Evolutionary conservation across 2,797 vertebrate genomes (phyloP).

Genomic region (Phoeniculus purpureus): DNA sequence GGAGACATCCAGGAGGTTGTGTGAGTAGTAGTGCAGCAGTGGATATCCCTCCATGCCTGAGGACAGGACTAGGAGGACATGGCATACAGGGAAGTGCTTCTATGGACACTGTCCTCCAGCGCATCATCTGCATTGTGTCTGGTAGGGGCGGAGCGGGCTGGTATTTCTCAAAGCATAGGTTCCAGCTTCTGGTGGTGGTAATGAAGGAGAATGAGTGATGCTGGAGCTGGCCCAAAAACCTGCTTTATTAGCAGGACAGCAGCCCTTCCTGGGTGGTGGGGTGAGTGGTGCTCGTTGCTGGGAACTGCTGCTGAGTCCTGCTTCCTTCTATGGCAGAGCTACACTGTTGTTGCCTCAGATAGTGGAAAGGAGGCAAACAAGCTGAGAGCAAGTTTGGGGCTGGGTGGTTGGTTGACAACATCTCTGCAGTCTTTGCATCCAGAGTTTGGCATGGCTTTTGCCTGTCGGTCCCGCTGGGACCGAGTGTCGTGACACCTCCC

Average conservation of each 20-base stretch:
- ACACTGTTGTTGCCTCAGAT: not conserved
- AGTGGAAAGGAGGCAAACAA: not conserved
- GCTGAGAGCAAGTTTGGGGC: not conserved
- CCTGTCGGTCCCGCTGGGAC: not conserved
- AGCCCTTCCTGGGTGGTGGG: not conserved
- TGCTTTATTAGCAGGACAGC: constrained; percentile 44
- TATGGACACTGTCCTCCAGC: not conserved
- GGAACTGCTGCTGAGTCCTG: not conserved
- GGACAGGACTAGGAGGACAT: not conserved
- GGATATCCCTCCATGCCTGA: fast-evolving
- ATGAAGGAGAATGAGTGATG: constrained; percentile 23
- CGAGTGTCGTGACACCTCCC: not conserved
- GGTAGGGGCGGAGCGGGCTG: not conserved
- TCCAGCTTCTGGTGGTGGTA: constrained; percentile 21
- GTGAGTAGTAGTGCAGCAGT: not conserved
- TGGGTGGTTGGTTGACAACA: not conserved
- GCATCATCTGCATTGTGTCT: fast-evolving
- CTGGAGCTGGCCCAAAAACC: constrained; percentile 53
- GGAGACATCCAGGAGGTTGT: not conserved
- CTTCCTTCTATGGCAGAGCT: constrained; percentile 43
- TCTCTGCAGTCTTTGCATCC: not conserved
- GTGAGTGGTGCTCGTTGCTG: not conserved
- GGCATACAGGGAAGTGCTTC: not conserved
- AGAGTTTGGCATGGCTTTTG: not conserved
- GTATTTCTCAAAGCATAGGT: not conserved